Evolutionary conservation across 2,113 vertebrate genomes (phyloP).

Genomic region (Oncorhynchus kisutch): DNA sequence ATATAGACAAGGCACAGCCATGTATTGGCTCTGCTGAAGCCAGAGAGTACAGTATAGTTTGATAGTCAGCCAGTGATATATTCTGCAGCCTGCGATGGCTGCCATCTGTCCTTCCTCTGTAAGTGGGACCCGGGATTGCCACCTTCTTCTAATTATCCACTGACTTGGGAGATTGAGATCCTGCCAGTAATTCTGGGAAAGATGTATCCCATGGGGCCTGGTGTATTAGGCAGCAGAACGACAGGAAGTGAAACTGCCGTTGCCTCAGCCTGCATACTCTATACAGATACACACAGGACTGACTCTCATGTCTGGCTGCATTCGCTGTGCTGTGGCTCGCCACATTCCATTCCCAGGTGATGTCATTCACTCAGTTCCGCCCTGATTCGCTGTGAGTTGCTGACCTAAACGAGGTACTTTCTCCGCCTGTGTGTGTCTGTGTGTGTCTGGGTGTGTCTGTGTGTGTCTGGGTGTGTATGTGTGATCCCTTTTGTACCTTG

Average conservation of each 20-base stretch:
- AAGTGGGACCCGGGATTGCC: conserved; percentile 33
- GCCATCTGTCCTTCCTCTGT: conserved; percentile 59
- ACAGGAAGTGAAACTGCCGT: conserved; percentile 13
- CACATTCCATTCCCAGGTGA: conserved; percentile 37
- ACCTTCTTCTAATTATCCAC: conserved; percentile 57
- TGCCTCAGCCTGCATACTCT: conserved; percentile 12
- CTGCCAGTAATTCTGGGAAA: conserved; percentile 37
- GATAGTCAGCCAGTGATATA: conserved; percentile 28
- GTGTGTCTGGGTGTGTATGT: background rate
- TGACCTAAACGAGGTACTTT: background rate
- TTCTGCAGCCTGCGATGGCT: conserved; percentile 18
- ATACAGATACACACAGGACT: too few relatives aligned
- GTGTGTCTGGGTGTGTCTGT: background rate
- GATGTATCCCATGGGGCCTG: conserved; percentile 24
- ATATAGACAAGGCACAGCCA: too few relatives aligned
- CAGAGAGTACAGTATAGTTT: conserved; percentile 19
- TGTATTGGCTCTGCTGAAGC: conserved; percentile 5
- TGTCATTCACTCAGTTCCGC: conserved; percentile 26
- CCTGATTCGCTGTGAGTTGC: conserved; percentile 35
- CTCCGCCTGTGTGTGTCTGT: background rate
- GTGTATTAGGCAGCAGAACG: conserved; percentile 20
- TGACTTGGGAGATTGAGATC: conserved; percentile 33
- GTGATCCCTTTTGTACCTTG: conserved; percentile 5
- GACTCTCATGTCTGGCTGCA: conserved; percentile 13
- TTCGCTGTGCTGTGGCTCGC: background rate